Conservation (phyloP, 2,113 vertebrate genomes). For the Trinectes maculatus region DNA sequence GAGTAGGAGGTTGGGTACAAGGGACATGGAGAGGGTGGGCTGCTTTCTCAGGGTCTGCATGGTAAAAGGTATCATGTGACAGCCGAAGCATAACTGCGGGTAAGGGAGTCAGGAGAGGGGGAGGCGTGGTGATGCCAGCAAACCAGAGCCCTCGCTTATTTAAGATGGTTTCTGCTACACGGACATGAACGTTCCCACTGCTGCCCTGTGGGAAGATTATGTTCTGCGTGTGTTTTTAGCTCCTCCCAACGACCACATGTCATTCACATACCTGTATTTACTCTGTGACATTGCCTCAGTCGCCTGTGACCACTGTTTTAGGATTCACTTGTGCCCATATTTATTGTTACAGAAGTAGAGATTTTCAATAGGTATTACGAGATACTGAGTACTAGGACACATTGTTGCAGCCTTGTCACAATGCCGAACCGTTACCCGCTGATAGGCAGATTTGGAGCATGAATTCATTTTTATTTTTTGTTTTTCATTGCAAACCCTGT, state of each 20-base stretch:
- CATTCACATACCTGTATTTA: conserved; percentile 2
- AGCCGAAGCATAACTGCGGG: conserved; percentile 33
- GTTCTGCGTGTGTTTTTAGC: conserved; percentile 48
- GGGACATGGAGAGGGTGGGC: conserved; percentile 17
- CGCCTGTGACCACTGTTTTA: neutral
- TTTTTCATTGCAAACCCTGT: no score
- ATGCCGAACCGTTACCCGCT: no score
- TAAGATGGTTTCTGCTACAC: conserved; percentile 28
- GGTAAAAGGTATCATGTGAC: conserved; percentile 58
- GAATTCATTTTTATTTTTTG: no score
- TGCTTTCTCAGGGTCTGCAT: conserved; percentile 26
- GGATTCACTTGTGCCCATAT: no score
- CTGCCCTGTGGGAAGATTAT: conserved; percentile 52
- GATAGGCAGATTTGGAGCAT: no score
- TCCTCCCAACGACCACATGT: neutral
- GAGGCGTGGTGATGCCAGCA: conserved; percentile 66
- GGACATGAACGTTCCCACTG: conserved; percentile 52
- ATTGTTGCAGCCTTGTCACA: no score
- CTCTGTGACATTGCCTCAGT: conserved; percentile 4
- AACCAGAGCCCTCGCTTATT: conserved; percentile 59
- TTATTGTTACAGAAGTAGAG: neutral
- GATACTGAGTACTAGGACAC: no score
- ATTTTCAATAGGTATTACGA: no score
- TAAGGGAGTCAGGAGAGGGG: conserved; percentile 31
- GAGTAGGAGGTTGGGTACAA: conserved; percentile 41